Percentiles rank a stretch among this genome's conserved stretches.
These are phyloP conservation scores for Labia minor DNA, from an alignment of 2,888 invertebrate genomes.

Conservation along the genomic window DNA sequence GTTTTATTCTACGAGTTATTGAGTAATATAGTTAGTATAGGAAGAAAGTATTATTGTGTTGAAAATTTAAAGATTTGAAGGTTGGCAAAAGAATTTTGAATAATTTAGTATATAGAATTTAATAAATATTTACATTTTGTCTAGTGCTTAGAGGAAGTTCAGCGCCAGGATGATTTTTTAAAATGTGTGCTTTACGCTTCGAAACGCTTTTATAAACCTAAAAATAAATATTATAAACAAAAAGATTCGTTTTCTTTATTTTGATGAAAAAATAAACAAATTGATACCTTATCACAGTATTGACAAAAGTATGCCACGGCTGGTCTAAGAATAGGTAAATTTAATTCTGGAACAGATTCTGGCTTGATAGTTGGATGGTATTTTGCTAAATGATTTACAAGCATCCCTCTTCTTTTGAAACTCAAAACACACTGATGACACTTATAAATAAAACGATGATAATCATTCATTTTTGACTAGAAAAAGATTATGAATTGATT, in stretches of 20 bases:
- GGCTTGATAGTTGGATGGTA: conserved; percentile 55
- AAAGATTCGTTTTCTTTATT: background rate
- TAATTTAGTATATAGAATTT: too few relatives aligned
- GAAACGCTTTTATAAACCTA: conserved; percentile 70
- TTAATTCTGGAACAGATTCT: conserved; percentile 59
- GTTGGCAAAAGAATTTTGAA: too few relatives aligned
- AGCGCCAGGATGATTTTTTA: conserved; percentile 72
- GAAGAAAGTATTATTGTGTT: too few relatives aligned
- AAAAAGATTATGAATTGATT: conserved; percentile 27
- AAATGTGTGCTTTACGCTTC: conserved; percentile 70
- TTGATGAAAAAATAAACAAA: background rate
- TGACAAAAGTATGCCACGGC: conserved; percentile 73
- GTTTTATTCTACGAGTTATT: too few relatives aligned
- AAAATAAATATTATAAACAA: conserved; percentile 18
- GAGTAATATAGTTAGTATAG: too few relatives aligned
- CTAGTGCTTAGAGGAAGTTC: conserved; percentile 43
- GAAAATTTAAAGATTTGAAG: too few relatives aligned
- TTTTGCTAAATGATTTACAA: conserved; percentile 75
- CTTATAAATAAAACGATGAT: conserved; percentile 62
- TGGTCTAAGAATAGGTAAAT: conserved; percentile 63
- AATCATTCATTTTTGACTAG: conserved; percentile 48
- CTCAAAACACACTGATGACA: conserved; percentile 64
- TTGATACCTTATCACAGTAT: conserved; percentile 59
- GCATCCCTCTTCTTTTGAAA: conserved; percentile 73
- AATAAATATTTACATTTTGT: conserved; percentile 31